Evolutionary conservation across 2,113 vertebrate species (phyloP).

Genomic region (Strix uralensis): DNA sequence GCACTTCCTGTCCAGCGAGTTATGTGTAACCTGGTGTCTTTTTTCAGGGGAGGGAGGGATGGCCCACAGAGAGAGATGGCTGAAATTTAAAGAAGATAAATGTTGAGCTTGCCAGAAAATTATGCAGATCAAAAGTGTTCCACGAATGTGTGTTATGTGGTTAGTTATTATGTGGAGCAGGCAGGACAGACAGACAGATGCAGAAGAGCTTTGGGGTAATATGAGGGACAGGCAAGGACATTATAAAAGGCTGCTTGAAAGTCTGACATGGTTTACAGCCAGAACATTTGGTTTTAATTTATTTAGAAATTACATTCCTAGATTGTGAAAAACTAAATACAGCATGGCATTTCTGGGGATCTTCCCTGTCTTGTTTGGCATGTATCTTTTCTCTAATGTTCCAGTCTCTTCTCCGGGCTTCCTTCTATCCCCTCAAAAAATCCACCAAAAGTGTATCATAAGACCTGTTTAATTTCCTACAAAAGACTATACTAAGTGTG

Average conservation of each 20-base stretch:
- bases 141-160: not conserved
- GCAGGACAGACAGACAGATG: not conserved
- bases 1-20: not conserved
- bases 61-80: not conserved
- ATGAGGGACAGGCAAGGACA: not conserved
- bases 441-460: constrained; percentile 53
- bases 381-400: constrained; percentile 26
- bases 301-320: constrained; percentile 58
- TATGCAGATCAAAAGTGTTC: not conserved
- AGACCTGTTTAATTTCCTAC: constrained; percentile 77
- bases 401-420: not conserved
- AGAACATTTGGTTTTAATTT: constrained; percentile 37
- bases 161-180: not conserved
- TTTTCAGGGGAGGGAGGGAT: not conserved
- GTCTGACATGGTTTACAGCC: not conserved
- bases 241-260: not conserved
- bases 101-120: not conserved
- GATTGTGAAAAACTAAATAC: constrained; percentile 53
- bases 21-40: not conserved
- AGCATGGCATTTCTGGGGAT: constrained; percentile 34
- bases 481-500: constrained; percentile 76
- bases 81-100: not conserved
- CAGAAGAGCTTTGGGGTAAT: not conserved
- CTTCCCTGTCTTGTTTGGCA: not conserved
- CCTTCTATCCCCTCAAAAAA: not conserved